A percentile compares a stretch with the other conserved stretches of the same genome.
phyloP scores from a whole-genome alignment of 2,888 invertebrate genomes.

The Cloeon dipterum region DNA sequence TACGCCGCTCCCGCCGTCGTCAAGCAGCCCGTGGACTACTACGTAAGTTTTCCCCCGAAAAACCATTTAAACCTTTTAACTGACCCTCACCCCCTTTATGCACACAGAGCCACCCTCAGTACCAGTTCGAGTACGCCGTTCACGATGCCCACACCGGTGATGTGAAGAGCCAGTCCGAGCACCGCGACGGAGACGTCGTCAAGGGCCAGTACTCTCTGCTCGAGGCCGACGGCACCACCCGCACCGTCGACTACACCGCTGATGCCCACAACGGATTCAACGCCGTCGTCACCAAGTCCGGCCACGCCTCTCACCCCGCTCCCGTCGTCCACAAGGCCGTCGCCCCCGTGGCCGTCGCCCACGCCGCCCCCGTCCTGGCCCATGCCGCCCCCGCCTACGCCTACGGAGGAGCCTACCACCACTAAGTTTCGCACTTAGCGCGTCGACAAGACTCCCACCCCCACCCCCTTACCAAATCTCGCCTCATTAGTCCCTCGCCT shows the following conservation, averaged over 20 bases:
- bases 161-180: slow-evolving; percentile 1
- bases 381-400: slow-evolving; percentile 1
- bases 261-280: slow-evolving; percentile 27
- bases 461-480: too few species aligned
- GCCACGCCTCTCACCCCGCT: slow-evolving; percentile 19
- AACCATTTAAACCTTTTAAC: background rate
- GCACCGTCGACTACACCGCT: slow-evolving; percentile 1
- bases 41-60: background rate
- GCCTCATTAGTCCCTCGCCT: too few species aligned
- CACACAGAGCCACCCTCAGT: background rate
- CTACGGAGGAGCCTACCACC: too few species aligned
- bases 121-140: slow-evolving; percentile 2
- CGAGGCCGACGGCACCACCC: slow-evolving; percentile 1
- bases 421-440: too few species aligned
- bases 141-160: slow-evolving; percentile 1
- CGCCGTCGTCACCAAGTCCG: slow-evolving; percentile 30
- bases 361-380: background rate
- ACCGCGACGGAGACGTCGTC: slow-evolving; percentile 1
- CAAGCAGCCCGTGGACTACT: slow-evolving; percentile 1
- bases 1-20: background rate
- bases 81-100: too few species aligned
- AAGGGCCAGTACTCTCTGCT: slow-evolving; percentile 1
- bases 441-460: too few species aligned
- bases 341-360: background rate
- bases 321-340: slow-evolving; percentile 18